phyloP scores from a whole-genome alignment of 2,888 invertebrate genomes.

The Matsumyia berberina region DNA sequence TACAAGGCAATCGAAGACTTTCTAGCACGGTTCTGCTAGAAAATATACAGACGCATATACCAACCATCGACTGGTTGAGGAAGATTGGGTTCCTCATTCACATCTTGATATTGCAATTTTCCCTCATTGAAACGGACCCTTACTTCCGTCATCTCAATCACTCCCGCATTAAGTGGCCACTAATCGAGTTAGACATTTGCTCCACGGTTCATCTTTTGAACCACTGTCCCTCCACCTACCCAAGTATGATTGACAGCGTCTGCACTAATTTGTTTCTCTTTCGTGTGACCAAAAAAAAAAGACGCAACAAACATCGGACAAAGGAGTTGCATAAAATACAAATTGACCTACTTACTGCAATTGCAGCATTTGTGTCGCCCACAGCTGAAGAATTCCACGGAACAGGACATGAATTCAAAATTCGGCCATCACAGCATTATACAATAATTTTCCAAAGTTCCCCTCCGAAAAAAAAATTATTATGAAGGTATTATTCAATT shows the following conservation, averaged over 20 bases:
- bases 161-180: constrained; percentile 14
- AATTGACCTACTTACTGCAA: constrained; percentile 71
- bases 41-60: too few relatives aligned
- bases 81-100: too few relatives aligned
- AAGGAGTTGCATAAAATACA: constrained; percentile 59
- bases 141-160: constrained; percentile 20
- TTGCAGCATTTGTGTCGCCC: constrained; percentile 47
- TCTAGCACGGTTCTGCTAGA: too few relatives aligned
- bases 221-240: neutral
- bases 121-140: neutral
- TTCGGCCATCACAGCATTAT: constrained; percentile 36
- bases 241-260: constrained; percentile 67
- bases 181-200: constrained; percentile 28
- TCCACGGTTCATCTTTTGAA: neutral
- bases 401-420: constrained; percentile 45
- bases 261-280: constrained; percentile 33
- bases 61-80: too few relatives aligned
- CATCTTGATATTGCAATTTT: too few relatives aligned
- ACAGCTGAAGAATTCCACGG: constrained; percentile 22
- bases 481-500: constrained; percentile 59
- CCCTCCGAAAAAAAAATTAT: constrained; percentile 42
- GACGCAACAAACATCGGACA: neutral
- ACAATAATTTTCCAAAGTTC: constrained; percentile 44
- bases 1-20: too few relatives aligned
- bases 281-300: constrained; percentile 16